Conservation (phyloP, 2,113 vertebrate species). For the Machaerirhynchus nigripectus region DNA sequence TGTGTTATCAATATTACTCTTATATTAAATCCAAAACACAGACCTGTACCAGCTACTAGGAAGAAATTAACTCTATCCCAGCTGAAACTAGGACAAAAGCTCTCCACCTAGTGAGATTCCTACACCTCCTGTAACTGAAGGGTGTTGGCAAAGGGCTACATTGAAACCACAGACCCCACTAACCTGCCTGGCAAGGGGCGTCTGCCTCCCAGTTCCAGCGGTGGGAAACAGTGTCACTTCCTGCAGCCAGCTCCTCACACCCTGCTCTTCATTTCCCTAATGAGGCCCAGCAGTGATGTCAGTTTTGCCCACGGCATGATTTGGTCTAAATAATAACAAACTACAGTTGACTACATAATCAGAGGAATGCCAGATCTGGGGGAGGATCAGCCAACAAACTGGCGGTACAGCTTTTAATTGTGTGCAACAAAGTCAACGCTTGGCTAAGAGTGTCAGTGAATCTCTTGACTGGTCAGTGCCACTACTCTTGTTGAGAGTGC, state of each 20-base stretch:
- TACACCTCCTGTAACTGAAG: neutral
- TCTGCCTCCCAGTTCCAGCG: conserved; percentile 15
- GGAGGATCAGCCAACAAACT: conserved; percentile 16
- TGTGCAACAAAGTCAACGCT: neutral
- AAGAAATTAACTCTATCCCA: neutral
- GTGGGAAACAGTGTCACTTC: conserved; percentile 22
- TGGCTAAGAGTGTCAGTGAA: neutral
- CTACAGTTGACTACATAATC: neutral
- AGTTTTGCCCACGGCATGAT: conserved; percentile 17
- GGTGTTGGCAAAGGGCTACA: conserved; percentile 35
- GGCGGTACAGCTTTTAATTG: neutral
- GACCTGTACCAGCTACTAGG: neutral
- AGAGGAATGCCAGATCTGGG: neutral
- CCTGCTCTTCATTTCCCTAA: conserved; percentile 30
- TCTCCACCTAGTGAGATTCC: conserved; percentile 41
- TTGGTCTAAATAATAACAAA: conserved; percentile 26
- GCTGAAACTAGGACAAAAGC: neutral
- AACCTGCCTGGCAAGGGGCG: conserved; percentile 45
- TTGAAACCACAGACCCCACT: conserved; percentile 36
- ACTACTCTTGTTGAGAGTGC: neutral
- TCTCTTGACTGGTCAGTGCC: neutral
- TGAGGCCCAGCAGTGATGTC: conserved; percentile 19
- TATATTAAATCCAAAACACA: neutral
- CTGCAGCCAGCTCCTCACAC: neutral
- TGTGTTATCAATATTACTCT: neutral